A percentile compares a stretch with the other conserved stretches of the same genome.
These are phyloP conservation scores for Oreohelix idahoensis DNA, from an alignment of 1,140 invertebrate species.

Conservation along the genomic window DNA sequence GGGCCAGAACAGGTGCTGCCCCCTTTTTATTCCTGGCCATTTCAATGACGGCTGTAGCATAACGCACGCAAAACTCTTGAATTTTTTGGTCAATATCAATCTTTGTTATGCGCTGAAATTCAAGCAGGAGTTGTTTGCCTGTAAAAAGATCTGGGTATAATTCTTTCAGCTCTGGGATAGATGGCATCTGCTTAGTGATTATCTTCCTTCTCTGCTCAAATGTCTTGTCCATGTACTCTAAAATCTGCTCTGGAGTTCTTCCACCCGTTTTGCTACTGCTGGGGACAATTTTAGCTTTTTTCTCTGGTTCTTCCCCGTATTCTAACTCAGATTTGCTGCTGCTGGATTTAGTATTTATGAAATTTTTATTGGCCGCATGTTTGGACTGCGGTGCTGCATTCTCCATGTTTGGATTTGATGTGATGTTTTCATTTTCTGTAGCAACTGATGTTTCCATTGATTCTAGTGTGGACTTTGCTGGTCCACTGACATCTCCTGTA, in stretches of 20 bases:
- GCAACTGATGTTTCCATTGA: constrained; percentile 7
- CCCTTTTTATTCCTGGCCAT: constrained; percentile 57
- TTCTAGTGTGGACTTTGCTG: background rate
- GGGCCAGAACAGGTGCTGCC: constrained; percentile 57
- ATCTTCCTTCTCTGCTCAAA: constrained; percentile 65
- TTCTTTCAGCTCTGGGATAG: constrained; percentile 60
- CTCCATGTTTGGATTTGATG: background rate
- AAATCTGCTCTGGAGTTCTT: constrained; percentile 61
- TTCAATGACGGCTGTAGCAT: constrained; percentile 60
- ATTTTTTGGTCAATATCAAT: constrained; percentile 68
- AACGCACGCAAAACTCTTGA: constrained; percentile 67
- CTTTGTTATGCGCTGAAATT: constrained; percentile 66
- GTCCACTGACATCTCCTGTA: background rate
- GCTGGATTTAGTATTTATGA: background rate
- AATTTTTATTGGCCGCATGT: background rate
- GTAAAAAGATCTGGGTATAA: constrained; percentile 65
- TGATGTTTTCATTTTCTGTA: background rate
- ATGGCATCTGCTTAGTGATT: constrained; percentile 65
- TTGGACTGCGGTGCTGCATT: background rate
- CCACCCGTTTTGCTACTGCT: constrained; percentile 31
- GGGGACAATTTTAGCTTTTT: constrained; percentile 4
- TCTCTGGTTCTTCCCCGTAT: constrained; percentile 34
- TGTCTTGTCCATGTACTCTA: constrained; percentile 64
- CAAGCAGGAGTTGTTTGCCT: constrained; percentile 62
- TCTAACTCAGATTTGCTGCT: background rate